These are phyloP conservation scores for Phaethon lepturus DNA, from an alignment of 2,113 vertebrate species.

Conservation along the genomic window DNA sequence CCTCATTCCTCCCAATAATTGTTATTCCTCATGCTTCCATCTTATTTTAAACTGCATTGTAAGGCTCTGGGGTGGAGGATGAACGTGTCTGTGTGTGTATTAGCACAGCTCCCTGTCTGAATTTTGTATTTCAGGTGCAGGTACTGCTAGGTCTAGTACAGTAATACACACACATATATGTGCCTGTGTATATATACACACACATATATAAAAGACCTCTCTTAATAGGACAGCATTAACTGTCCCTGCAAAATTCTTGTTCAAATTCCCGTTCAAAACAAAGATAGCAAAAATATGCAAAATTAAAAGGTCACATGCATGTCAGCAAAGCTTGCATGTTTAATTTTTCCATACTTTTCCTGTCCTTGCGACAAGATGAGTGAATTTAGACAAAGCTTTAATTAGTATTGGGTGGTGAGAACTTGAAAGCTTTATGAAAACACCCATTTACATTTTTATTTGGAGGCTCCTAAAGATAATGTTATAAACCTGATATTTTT, in stretches of 20 bases:
- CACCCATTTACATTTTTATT: neutral
- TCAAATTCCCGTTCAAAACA: neutral
- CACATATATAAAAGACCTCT: neutral
- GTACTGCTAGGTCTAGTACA: neutral
- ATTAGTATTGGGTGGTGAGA: neutral
- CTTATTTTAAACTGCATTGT: neutral
- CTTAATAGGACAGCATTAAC: neutral
- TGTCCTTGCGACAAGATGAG: neutral
- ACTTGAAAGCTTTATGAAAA: slow-evolving; percentile 12
- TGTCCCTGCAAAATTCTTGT: neutral
- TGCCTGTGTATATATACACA: neutral
- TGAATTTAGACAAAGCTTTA: slow-evolving; percentile 13
- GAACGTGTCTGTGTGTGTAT: neutral
- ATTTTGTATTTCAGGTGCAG: neutral
- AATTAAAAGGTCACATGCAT: neutral
- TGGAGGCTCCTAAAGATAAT: slow-evolving; percentile 7
- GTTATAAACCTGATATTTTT: slow-evolving; percentile 10
- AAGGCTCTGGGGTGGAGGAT: neutral
- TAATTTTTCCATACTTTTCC: neutral
- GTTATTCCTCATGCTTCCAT: neutral
- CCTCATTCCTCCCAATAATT: neutral
- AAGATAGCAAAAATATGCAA: neutral
- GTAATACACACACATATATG: neutral
- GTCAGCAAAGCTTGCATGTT: neutral
- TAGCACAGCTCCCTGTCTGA: neutral